A percentile compares a stretch with the other conserved stretches of the same genome.
Conservation (phyloP, 2,113 vertebrate species). For the Labeo catla region DNA sequence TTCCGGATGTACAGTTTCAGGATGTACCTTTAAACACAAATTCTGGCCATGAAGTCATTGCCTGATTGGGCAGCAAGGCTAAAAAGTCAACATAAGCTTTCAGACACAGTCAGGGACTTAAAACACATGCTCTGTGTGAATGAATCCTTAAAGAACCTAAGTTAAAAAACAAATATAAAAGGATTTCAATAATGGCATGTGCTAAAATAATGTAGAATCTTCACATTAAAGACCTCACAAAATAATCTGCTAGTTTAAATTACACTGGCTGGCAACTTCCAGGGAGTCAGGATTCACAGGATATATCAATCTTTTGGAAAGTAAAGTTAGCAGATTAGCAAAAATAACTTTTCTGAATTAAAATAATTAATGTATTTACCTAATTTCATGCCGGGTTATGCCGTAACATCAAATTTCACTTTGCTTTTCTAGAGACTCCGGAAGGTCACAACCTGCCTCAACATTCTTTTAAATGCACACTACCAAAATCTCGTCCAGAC, state of each 20-base stretch:
- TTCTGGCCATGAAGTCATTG: no score
- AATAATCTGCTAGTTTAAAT: background rate
- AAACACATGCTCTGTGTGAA: no score
- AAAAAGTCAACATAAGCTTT: no score
- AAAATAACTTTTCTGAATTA: background rate
- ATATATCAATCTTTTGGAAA: background rate
- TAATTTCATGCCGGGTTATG: background rate
- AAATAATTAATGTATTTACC: background rate
- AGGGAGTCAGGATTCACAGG: background rate
- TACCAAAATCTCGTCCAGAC: slow-evolving; percentile 45
- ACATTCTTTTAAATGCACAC: slow-evolving; percentile 54
- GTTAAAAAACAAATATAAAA: no score
- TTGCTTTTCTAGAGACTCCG: slow-evolving; percentile 73
- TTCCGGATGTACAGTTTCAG: no score
- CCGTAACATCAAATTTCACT: background rate
- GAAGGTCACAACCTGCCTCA: slow-evolving; percentile 72
- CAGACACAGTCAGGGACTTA: no score
- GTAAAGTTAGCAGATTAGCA: background rate
- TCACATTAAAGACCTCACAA: background rate
- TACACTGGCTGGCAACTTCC: background rate
- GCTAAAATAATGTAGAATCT: background rate
- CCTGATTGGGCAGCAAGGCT: no score
- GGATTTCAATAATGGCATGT: no score
- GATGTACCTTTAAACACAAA: no score
- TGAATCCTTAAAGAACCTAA: no score